These are phyloP conservation scores for Gambusia holbrooki DNA, from an alignment of 2,113 vertebrate genomes.

Conservation along the genomic window DNA sequence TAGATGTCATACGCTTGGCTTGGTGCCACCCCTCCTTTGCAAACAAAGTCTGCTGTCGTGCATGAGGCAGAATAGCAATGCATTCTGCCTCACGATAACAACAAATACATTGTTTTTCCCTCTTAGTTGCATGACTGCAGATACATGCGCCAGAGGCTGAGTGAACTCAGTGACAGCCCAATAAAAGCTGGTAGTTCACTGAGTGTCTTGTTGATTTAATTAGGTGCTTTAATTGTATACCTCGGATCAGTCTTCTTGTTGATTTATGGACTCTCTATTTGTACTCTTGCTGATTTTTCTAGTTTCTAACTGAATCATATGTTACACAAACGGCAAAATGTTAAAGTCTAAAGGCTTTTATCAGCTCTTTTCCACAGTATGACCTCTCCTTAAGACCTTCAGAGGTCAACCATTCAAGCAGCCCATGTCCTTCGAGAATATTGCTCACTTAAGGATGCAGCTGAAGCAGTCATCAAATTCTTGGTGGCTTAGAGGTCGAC, in stretches of 20 bases:
- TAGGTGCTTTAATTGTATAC: constrained; percentile 48
- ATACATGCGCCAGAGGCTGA: constrained; percentile 28
- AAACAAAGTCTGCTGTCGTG: constrained; percentile 2
- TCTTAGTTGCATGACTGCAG: constrained; percentile 39
- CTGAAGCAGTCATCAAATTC: not conserved
- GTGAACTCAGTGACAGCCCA: constrained; percentile 53
- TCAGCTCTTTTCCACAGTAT: too few relatives aligned
- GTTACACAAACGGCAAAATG: not conserved
- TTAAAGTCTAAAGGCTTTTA: too few relatives aligned
- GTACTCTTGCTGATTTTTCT: constrained; percentile 21
- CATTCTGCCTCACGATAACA: constrained; percentile 45
- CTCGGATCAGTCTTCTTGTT: constrained; percentile 15
- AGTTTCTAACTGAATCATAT: not conserved
- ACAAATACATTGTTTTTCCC: constrained; percentile 46
- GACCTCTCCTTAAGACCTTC: not conserved
- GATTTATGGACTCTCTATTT: constrained; percentile 26
- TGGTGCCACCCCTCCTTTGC: constrained; percentile 13
- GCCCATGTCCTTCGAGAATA: not conserved
- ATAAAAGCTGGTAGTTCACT: constrained; percentile 14
- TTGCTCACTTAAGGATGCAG: not conserved
- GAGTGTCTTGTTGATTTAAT: constrained; percentile 41
- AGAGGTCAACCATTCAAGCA: not conserved
- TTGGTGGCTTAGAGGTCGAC: not conserved
- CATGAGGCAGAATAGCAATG: constrained; percentile 10
- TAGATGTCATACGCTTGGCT: constrained; percentile 64